Base-by-base conservation (phyloP, 2,797 vertebrate species). In the Oreochromis mossambicus region DNA sequence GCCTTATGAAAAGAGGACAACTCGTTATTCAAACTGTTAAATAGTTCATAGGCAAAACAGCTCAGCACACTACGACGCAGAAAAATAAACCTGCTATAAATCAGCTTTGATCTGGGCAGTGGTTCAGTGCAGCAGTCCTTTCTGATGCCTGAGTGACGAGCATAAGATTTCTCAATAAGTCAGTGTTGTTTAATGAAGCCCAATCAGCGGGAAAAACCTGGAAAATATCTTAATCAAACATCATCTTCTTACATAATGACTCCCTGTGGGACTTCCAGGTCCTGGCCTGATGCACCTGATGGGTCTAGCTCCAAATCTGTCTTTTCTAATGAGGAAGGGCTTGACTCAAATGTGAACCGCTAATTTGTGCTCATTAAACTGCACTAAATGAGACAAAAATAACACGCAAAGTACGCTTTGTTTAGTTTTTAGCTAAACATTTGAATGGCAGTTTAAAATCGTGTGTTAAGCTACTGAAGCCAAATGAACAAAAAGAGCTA, bases 11-110 rank as follows among this genome's bases (percentile, higher is more conserved):
- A 93, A 85, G 91, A 90, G 92, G 90, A 91, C 92, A 91, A 90
- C 83, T 92, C 84, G 70, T 94, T 94, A 93, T 94, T 95, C 89
- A 92, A 92, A 93, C 87, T 86, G 83, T 93, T 94, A 81, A 92
- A 93, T 87, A 92, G 89, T 93, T 94, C 87, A 91, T 87, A 77
- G 87, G 84, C 76, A 85, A 51, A 86, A 41, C 83, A 55, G 66
- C 77, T 77, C 81, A 52, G 82, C 82, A 77, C 81, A 81, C 55
- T 9, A 17, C 86, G 90, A 91, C 76, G 68, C 58, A 84, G 85
- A 84, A 77, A 83, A 73, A 77, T 82, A 89, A 81, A 85, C 77
- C 82, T 38, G 32, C 82, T 54, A 76, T 88, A 82, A 89, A 91
- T 88, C 58, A 17, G 19, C 79, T 89, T 89, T 82, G 89, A 90